Conservation (phyloP, 2,797 vertebrate genomes). For the Hydrolagus colliei region DNA sequence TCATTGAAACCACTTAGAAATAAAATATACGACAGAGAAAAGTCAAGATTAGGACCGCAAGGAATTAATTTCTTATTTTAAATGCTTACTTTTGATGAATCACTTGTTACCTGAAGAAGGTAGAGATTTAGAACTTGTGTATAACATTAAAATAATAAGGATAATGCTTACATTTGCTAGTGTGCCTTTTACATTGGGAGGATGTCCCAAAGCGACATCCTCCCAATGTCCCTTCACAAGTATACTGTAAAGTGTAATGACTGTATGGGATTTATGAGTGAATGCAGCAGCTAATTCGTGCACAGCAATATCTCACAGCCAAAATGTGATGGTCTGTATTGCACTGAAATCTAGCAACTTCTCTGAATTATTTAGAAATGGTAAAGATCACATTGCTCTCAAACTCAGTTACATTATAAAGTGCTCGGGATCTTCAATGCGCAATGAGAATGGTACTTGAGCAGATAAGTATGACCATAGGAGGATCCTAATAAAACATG, state of each 20-base stretch:
- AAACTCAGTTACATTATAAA: not conserved
- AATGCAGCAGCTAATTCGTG: too few relatives aligned
- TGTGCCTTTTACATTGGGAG: too few relatives aligned
- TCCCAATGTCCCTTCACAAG: too few relatives aligned
- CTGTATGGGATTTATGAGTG: too few relatives aligned
- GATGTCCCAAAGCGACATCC: too few relatives aligned
- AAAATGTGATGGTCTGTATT: too few relatives aligned
- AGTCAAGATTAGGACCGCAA: not conserved
- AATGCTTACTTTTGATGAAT: not conserved
- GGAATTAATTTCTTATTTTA: not conserved
- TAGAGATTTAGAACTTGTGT: too few relatives aligned
- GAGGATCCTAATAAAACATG: not conserved
- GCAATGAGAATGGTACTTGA: not conserved
- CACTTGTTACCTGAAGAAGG: not conserved
- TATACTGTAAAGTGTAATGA: too few relatives aligned
- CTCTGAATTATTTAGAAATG: not conserved
- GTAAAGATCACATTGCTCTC: not conserved
- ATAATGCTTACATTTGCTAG: not conserved
- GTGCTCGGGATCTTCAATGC: not conserved
- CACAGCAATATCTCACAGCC: too few relatives aligned
- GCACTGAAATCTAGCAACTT: too few relatives aligned
- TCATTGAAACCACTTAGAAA: not conserved
- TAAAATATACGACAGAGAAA: not conserved
- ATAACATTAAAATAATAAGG: not conserved
- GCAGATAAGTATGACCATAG: not conserved